Evolutionary conservation across 1,140 invertebrate species (phyloP).

Genomic region (Drosophila arizonae): DNA sequence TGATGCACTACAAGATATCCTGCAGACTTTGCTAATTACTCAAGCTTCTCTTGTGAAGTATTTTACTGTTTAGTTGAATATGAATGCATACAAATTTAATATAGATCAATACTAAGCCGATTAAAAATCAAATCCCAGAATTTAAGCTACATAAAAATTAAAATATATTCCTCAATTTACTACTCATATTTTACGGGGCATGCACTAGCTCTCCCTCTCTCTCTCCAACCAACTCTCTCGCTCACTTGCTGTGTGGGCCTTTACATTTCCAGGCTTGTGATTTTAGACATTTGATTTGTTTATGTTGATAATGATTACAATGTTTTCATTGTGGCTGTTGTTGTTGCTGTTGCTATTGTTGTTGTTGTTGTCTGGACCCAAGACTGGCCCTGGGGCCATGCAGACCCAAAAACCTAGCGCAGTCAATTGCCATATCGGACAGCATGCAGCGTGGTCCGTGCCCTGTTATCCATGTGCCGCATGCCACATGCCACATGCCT

Average conservation of each 20-base stretch:
- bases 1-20: slow-evolving; percentile 3
- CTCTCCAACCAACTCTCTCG: neutral
- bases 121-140: too few relatives aligned
- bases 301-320: slow-evolving; percentile 79
- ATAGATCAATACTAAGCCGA: neutral
- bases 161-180: too few relatives aligned
- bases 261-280: slow-evolving; percentile 32
- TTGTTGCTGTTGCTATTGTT: slow-evolving; percentile 24
- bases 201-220: too few relatives aligned
- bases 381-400: slow-evolving; percentile 1
- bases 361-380: slow-evolving; percentile 17
- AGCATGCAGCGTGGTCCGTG: neutral
- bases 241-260: neutral
- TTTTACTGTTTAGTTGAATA: too few relatives aligned
- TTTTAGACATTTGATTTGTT: slow-evolving; percentile 67
- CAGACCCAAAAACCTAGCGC: neutral
- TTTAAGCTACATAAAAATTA: too few relatives aligned
- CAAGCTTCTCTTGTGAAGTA: too few relatives aligned
- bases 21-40: too few relatives aligned
- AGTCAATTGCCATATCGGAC: slow-evolving; percentile 28
- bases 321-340: slow-evolving; percentile 37
- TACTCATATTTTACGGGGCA: too few relatives aligned
- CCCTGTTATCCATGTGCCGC: neutral
- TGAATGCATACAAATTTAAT: too few relatives aligned
- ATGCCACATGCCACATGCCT: neutral